Percentiles rank a stretch among this genome's conserved stretches.
phyloP scores from a whole-genome alignment of 1,140 invertebrate species.

The Aphelenchoides fujianensis region DNA sequence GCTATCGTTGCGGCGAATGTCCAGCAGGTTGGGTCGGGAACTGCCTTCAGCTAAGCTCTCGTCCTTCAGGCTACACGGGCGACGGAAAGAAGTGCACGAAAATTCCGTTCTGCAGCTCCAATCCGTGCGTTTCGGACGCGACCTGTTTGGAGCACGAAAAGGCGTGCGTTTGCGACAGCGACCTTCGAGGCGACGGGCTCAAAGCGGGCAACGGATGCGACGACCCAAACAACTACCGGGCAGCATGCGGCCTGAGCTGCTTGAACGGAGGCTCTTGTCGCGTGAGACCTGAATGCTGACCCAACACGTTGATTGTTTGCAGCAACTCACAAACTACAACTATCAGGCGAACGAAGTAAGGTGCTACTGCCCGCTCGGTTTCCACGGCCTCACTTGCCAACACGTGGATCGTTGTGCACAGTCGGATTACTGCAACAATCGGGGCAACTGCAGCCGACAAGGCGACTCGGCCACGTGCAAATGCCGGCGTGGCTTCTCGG shows the following conservation, averaged over 20 bases:
- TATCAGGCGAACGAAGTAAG: too few relatives aligned
- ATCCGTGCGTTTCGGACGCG: slow-evolving; percentile 63
- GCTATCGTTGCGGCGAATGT: slow-evolving; percentile 63
- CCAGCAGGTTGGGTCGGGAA: slow-evolving; percentile 46
- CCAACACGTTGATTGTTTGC: too few relatives aligned
- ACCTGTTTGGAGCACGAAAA: slow-evolving; percentile 56
- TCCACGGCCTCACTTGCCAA: slow-evolving; percentile 60
- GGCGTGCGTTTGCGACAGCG: slow-evolving; percentile 62
- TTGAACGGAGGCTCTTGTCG: slow-evolving; percentile 60
- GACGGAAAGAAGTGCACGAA: slow-evolving; percentile 62
- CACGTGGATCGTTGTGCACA: slow-evolving; percentile 29
- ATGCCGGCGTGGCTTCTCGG: slow-evolving; percentile 33
- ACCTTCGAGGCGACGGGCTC: slow-evolving; percentile 63
- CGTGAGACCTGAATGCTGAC: slow-evolving; percentile 34
- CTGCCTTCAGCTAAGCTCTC: too few relatives aligned
- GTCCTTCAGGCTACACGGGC: slow-evolving; percentile 62
- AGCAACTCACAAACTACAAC: too few relatives aligned
- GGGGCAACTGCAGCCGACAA: slow-evolving; percentile 19
- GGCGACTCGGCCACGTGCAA: slow-evolving; percentile 27
- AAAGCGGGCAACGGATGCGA: slow-evolving; percentile 60
- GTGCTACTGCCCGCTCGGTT: slow-evolving; percentile 61
- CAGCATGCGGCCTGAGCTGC: slow-evolving; percentile 28
- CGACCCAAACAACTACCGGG: slow-evolving; percentile 10
- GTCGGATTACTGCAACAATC: slow-evolving; percentile 28
- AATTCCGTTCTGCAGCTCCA: slow-evolving; percentile 58